phyloP scores from a whole-genome alignment of 2,113 vertebrate species.

The Phalacrocorax carbo region DNA sequence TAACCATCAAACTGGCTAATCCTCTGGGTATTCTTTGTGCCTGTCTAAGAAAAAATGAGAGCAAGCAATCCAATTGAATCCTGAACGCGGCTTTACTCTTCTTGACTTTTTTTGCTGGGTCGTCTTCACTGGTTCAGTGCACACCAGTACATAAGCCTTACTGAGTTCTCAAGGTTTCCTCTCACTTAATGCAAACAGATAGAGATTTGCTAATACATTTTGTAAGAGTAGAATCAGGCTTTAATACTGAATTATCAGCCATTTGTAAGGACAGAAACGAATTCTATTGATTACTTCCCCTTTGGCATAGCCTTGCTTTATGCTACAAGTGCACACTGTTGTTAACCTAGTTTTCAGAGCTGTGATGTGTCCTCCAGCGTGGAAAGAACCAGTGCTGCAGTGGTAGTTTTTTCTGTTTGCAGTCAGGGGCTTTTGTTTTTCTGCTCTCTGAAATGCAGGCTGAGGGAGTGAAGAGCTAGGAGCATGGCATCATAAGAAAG shows the following conservation, averaged over 20 bases:
- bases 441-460: not conserved
- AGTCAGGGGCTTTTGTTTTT: not conserved
- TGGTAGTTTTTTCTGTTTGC: not conserved
- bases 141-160: not conserved
- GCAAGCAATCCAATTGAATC: not conserved
- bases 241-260: not conserved
- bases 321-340: not conserved
- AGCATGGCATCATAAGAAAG: not conserved
- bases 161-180: not conserved
- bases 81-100: not conserved
- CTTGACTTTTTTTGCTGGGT: not conserved
- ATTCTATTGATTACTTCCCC: not conserved
- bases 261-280: not conserved
- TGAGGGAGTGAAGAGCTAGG: not conserved
- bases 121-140: not conserved
- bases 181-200: not conserved
- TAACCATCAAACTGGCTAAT: not conserved
- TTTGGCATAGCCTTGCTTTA: not conserved
- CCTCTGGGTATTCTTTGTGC: not conserved
- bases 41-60: not conserved
- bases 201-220: not conserved
- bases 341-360: not conserved
- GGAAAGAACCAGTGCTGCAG: not conserved
- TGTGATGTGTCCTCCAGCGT: not conserved
- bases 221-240: not conserved